Percentiles rank a stretch among this genome's conserved stretches.
Conservation (phyloP, 2,888 invertebrate species). For the Andrena dorsata region DNA sequence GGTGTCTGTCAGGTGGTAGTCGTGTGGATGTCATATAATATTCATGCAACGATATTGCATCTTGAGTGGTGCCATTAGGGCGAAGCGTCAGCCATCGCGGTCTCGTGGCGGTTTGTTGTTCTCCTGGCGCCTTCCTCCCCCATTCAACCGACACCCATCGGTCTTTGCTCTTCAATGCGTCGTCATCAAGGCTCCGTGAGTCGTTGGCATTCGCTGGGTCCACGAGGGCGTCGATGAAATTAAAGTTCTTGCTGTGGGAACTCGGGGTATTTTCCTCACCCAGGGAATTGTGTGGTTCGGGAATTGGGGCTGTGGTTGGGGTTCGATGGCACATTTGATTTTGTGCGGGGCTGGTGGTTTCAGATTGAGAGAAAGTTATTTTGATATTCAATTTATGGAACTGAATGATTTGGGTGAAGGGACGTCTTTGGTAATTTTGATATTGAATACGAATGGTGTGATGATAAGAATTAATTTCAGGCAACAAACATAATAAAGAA, state of each 20-base stretch:
- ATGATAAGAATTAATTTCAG: no score
- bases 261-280: neutral
- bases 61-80: constrained; percentile 82
- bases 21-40: constrained; percentile 78
- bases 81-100: constrained; percentile 73
- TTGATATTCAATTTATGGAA: no score
- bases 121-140: constrained; percentile 65
- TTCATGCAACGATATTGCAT: constrained; percentile 83
- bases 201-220: constrained; percentile 24
- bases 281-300: neutral
- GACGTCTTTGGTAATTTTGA: no score
- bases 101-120: constrained; percentile 75
- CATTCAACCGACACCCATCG: constrained; percentile 44
- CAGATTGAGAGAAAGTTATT: no score
- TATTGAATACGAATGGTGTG: no score
- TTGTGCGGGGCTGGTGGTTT: no score
- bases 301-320: no score
- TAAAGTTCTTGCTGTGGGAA: constrained; percentile 17
- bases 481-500: no score
- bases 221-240: constrained; percentile 25
- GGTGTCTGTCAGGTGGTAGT: constrained; percentile 65
- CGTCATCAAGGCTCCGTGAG: constrained; percentile 27
- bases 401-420: no score
- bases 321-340: no score
- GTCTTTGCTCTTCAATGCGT: constrained; percentile 17